Conservation (phyloP, 1,140 invertebrate species). For the Drosophila elegans region DNA sequence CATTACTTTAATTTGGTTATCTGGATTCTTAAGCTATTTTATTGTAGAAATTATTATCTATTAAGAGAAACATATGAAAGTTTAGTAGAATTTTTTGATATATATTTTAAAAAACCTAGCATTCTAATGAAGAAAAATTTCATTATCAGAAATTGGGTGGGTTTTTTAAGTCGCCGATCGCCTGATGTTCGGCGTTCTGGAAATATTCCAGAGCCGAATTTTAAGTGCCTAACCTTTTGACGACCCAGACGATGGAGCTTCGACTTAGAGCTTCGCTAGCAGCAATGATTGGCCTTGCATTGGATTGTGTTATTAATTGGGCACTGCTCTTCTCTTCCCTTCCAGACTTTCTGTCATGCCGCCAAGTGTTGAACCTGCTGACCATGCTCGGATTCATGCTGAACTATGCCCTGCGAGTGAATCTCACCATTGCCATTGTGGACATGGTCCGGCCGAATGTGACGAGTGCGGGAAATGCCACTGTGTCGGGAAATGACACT, state of each 20-base stretch:
- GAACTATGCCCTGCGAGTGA: conserved; percentile 94
- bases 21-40: too few species aligned
- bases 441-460: conserved; percentile 89
- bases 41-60: too few species aligned
- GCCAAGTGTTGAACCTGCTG: conserved; percentile 92
- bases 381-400: conserved; percentile 94
- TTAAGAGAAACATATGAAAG: background rate
- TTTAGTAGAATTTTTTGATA: too few species aligned
- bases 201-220: conserved; percentile 44
- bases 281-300: conserved; percentile 11
- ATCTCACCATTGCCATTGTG: conserved; percentile 95
- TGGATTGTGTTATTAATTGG: conserved; percentile 5
- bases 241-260: conserved; percentile 16
- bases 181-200: conserved; percentile 4
- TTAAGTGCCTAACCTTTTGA: conserved; percentile 36
- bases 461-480: conserved; percentile 70
- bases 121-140: background rate
- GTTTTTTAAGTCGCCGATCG: conserved; percentile 1
- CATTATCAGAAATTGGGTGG: conserved; percentile 28
- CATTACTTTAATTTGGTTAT: too few species aligned
- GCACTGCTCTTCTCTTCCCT: conserved; percentile 81
- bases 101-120: background rate
- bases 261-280: conserved; percentile 7
- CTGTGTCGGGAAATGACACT: conserved; percentile 26
- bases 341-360: conserved; percentile 90